These are phyloP conservation scores for Pandemis cinnamomeana DNA, from an alignment of 2,888 invertebrate genomes.

Conservation along the genomic window DNA sequence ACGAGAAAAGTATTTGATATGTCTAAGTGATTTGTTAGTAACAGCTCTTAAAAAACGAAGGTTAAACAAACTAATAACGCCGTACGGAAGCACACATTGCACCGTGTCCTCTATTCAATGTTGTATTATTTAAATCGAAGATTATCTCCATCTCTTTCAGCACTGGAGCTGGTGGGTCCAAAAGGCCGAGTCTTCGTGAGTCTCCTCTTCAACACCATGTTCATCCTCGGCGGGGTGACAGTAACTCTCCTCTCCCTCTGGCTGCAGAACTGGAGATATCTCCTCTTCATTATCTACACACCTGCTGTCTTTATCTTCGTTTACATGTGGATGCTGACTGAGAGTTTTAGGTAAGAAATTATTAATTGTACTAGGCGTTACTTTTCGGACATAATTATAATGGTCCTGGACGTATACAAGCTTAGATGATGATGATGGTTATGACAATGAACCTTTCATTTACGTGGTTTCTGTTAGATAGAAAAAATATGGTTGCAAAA, in stretches of 20 bases:
- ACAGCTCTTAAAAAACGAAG: no score
- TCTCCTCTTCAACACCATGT: constrained; percentile 79
- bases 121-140: not conserved
- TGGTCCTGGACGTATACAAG: no score
- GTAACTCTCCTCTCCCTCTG: constrained; percentile 77
- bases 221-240: constrained; percentile 76
- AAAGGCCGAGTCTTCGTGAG: constrained; percentile 79
- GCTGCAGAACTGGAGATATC: constrained; percentile 77
- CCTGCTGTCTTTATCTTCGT: constrained; percentile 72
- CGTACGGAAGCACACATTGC: no score
- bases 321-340: constrained; percentile 74
- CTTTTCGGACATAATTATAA: not conserved
- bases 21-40: no score
- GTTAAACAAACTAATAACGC: no score
- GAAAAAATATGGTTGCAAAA: no score
- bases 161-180: constrained; percentile 76
- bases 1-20: no score
- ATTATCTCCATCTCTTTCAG: constrained; percentile 56
- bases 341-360: constrained; percentile 60
- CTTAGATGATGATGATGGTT: no score
- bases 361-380: not conserved
- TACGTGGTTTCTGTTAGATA: no score
- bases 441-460: no score
- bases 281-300: constrained; percentile 76
- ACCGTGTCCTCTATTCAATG: no score